phyloP scores from a whole-genome alignment of 35 echinoderm and acorn worm genomes.

The Ptychodera flava region DNA sequence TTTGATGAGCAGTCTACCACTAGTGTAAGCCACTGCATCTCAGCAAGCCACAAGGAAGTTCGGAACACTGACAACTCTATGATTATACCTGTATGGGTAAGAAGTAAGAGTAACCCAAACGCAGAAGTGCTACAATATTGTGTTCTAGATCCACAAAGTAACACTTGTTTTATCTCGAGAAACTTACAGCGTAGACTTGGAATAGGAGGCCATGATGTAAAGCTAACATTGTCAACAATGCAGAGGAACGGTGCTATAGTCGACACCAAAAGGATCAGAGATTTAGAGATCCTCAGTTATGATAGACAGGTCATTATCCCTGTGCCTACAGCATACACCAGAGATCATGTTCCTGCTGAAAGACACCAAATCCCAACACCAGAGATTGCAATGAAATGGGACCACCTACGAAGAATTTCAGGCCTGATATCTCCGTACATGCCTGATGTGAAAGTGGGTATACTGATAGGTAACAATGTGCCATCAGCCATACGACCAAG shows the following conservation, averaged over 20 bases:
- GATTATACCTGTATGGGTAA: slow-evolving; percentile 3
- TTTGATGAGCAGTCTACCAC: not conserved
- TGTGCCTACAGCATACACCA: not conserved
- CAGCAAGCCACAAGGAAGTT: not conserved
- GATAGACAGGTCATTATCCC: not conserved
- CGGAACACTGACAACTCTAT: slow-evolving; percentile 7
- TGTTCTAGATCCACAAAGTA: slow-evolving; percentile 9
- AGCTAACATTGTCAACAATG: not conserved
- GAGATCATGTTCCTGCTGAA: not conserved
- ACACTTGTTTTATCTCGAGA: not conserved
- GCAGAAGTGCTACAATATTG: not conserved
- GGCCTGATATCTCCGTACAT: not conserved
- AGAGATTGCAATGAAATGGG: not conserved
- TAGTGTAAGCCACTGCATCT: not conserved
- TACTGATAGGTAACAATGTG: not conserved
- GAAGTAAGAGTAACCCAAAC: not conserved
- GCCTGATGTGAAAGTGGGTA: not conserved
- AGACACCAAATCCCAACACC: slow-evolving; percentile 8
- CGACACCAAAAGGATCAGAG: not conserved
- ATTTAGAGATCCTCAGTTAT: not conserved
- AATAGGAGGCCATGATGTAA: not conserved
- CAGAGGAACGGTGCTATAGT: not conserved
- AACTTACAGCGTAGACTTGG: not conserved
- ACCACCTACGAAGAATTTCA: not conserved
- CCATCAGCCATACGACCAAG: slow-evolving; percentile 13